These are phyloP conservation scores for Alligator sinensis DNA, from an alignment of 2,113 vertebrate genomes.

Conservation along the genomic window DNA sequence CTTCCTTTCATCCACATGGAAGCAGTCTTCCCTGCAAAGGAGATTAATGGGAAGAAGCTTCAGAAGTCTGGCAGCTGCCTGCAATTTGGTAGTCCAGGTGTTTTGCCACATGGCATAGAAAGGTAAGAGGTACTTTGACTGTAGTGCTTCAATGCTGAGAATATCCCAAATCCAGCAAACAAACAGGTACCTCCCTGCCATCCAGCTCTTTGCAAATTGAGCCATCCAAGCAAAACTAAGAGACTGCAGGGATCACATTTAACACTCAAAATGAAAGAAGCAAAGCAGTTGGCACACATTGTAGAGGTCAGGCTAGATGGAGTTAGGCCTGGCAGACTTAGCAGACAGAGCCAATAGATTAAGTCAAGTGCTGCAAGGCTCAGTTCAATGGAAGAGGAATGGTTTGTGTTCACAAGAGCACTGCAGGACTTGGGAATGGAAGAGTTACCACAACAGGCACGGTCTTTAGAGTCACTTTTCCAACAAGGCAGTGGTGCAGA, in stretches of 20 bases:
- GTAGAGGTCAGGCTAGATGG: neutral
- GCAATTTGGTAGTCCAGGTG: neutral
- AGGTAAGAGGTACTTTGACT: too few relatives aligned
- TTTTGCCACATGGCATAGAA: neutral
- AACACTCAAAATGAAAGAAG: neutral
- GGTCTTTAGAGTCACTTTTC: neutral
- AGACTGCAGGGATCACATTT: too few relatives aligned
- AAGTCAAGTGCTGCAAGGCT: neutral
- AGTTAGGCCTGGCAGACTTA: neutral
- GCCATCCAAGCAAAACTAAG: too few relatives aligned
- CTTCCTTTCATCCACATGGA: neutral
- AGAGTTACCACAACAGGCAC: neutral
- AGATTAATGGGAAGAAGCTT: neutral
- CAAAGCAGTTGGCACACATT: neutral
- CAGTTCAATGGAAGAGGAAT: neutral
- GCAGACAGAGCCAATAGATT: accelerated
- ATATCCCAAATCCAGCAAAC: neutral
- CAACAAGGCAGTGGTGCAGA: neutral
- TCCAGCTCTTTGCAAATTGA: too few relatives aligned
- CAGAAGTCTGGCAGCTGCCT: neutral
- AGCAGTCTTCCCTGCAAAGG: accelerated
- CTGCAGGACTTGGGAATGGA: neutral
- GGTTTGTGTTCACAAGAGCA: neutral
- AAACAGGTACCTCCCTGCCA: too few relatives aligned
- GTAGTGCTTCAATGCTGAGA: neutral